Evolutionary conservation across 2,888 invertebrate species (phyloP).

Genomic region (Candidula unifasciata): DNA sequence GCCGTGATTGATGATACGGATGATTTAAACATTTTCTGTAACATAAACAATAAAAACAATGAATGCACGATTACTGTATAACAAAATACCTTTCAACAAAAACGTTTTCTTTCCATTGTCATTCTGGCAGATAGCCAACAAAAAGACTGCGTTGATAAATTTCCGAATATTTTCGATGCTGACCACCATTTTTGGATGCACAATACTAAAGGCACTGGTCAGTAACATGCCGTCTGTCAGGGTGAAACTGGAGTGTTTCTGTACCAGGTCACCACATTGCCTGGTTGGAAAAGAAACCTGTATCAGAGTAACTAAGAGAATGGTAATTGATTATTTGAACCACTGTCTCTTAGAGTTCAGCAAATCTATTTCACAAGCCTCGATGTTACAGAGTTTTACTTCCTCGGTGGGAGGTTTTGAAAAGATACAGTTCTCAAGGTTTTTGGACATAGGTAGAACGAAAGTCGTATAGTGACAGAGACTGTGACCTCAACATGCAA

Average conservation of each 20-base stretch:
- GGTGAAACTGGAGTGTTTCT: slow-evolving; percentile 53
- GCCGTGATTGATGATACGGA: no score
- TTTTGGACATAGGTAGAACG: no score
- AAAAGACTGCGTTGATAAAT: slow-evolving; percentile 73
- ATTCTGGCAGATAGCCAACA: slow-evolving; percentile 57
- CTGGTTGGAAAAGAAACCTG: slow-evolving; percentile 18
- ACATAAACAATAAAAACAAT: not conserved
- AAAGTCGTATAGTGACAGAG: no score
- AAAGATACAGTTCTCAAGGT: no score
- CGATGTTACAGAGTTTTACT: no score
- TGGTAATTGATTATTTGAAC: no score
- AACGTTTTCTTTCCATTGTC: slow-evolving; percentile 29
- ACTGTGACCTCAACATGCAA: no score
- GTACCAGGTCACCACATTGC: slow-evolving; percentile 52
- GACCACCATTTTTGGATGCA: slow-evolving; percentile 70
- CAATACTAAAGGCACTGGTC: slow-evolving; percentile 62
- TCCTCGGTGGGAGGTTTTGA: no score
- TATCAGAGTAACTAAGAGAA: no score
- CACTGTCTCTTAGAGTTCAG: no score
- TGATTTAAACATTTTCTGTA: no score
- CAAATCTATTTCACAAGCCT: no score
- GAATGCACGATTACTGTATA: not conserved
- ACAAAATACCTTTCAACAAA: slow-evolving; percentile 39
- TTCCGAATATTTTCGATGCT: slow-evolving; percentile 65
- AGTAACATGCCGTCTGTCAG: slow-evolving; percentile 56